Evolutionary conservation across 2,888 invertebrate genomes (phyloP).

Genomic region (Rotaria sp.): DNA sequence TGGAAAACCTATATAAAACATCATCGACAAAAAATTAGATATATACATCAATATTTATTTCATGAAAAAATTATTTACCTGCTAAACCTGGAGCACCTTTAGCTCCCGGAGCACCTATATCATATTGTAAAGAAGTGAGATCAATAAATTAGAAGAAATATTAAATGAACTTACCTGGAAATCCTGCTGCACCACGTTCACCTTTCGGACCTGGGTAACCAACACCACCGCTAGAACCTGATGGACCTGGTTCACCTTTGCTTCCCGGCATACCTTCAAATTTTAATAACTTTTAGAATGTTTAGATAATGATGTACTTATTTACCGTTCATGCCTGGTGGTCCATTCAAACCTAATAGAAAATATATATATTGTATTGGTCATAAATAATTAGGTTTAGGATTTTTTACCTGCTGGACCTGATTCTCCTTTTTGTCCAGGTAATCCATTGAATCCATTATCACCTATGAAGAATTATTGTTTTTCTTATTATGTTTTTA

Average conservation of each 20-base stretch:
- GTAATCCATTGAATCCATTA: slow-evolving; percentile 41
- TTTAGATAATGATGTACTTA: background rate
- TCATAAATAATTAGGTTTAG: background rate
- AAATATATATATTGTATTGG: background rate
- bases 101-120: slow-evolving; percentile 31
- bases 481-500: too few relatives aligned
- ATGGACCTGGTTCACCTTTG: slow-evolving; percentile 34
- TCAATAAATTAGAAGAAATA: background rate
- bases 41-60: background rate
- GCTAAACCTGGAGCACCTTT: slow-evolving; percentile 34
- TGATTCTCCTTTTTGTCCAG: slow-evolving; percentile 42
- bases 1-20: slow-evolving; percentile 30
- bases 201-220: slow-evolving; percentile 44
- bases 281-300: background rate
- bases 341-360: background rate
- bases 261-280: background rate
- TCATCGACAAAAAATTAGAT: background rate
- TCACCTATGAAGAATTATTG: slow-evolving; percentile 42
- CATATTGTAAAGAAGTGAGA: background rate
- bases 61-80: background rate
- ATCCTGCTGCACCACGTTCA: slow-evolving; percentile 40
- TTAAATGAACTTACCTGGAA: slow-evolving; percentile 22
- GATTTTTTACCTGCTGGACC: background rate
- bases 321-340: background rate
- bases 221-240: slow-evolving; percentile 38